Conservation (phyloP, 2,888 invertebrate species). For the Trichopoda pennipes region DNA sequence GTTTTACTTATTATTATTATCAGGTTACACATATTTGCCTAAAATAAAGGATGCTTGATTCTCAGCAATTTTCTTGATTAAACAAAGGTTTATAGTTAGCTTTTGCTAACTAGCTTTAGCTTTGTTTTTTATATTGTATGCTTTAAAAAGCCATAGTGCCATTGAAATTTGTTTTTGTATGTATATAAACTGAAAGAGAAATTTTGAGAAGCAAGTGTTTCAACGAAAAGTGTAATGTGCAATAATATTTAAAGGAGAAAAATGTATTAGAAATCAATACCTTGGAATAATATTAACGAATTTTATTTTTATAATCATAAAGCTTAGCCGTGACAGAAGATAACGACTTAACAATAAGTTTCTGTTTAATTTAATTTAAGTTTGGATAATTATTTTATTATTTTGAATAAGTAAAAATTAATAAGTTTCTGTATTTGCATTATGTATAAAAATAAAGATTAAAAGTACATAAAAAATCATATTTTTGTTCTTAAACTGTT, state of each 20-base stretch:
- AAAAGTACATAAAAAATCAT: constrained; percentile 30
- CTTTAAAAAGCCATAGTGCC: constrained; percentile 54
- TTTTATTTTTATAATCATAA: constrained; percentile 64
- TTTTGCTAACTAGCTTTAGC: no score
- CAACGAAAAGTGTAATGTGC: constrained; percentile 60
- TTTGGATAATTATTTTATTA: constrained; percentile 44
- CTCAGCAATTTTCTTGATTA: constrained; percentile 5
- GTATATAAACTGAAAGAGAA: constrained; percentile 27
- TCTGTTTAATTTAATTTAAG: constrained; percentile 57
- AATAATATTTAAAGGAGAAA: constrained; percentile 49
- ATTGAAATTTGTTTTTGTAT: constrained; percentile 53
- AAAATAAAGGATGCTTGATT: no score
- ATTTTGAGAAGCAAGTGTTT: constrained; percentile 22
- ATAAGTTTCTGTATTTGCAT: constrained; percentile 57
- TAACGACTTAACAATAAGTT: constrained; percentile 27
- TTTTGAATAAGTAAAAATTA: constrained; percentile 54
- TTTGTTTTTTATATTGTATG: background rate
- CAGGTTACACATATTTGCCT: no score
- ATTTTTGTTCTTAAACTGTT: constrained; percentile 21
- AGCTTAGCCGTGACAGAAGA: constrained; percentile 61
- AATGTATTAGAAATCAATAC: constrained; percentile 34
- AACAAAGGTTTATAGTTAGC: background rate
- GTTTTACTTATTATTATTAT: no score
- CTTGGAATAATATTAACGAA: constrained; percentile 61
- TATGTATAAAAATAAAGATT: constrained; percentile 55